These are phyloP conservation scores for Passer montanus DNA, from an alignment of 2,113 vertebrate genomes.

Conservation along the genomic window DNA sequence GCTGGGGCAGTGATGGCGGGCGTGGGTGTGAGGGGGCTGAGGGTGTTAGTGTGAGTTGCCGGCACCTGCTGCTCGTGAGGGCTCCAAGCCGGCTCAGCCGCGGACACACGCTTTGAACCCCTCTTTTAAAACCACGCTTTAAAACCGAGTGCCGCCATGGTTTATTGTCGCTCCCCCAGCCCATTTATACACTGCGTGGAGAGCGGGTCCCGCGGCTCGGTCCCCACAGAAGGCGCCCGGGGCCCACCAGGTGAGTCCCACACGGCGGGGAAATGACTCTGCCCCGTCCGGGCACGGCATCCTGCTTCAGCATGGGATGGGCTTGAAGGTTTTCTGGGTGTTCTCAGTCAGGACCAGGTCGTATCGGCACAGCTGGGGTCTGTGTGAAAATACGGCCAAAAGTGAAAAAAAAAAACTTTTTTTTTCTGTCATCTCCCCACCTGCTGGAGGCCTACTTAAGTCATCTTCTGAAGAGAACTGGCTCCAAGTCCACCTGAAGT, in stretches of 20 bases:
- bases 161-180: background rate
- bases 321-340: constrained; percentile 77
- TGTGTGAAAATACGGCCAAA: constrained; percentile 4
- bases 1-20: no score
- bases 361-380: constrained; percentile 84
- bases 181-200: background rate
- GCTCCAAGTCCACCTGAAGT: background rate
- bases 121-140: background rate
- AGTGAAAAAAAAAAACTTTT: accelerated
- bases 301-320: constrained; percentile 75
- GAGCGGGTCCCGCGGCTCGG: background rate
- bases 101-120: accelerated
- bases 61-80: accelerated
- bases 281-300: accelerated
- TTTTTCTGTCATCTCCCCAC: accelerated
- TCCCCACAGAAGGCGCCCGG: background rate
- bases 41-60: accelerated
- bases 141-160: accelerated
- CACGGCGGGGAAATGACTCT: background rate
- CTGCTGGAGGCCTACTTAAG: accelerated
- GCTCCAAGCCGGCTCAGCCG: accelerated
- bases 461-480: background rate
- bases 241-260: accelerated
- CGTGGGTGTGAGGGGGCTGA: accelerated
- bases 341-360: constrained; percentile 88